Evolutionary conservation across 2,113 vertebrate genomes (phyloP), one percentile per base, ranked within the genome.

Genomic region (Butastur rufipennis): DNA sequence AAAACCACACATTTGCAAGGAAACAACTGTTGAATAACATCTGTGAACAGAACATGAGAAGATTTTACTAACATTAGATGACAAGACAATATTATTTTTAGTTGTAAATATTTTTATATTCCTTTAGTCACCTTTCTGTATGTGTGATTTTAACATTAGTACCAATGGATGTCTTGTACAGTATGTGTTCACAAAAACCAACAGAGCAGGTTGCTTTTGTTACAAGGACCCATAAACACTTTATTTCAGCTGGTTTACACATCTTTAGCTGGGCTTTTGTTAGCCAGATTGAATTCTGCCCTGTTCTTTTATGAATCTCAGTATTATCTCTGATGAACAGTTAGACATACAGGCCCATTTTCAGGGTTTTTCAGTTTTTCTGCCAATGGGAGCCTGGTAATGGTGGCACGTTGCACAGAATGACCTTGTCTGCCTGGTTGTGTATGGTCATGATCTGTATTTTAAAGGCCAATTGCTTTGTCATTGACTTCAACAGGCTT

Each of bases 361-460:
- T 27, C 6, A 32, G 29, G 53, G 32, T 27, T 73, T 43, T 32
- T 34, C 47, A 18, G 12, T 7, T 68, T 56, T 55, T 74, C 34
- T 72, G 34, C 59, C 55, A 40, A 25, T 5, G 17, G 74, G 42
- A 70, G 4, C 32, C 61, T 42, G 40, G 31, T 27, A 9, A 34
- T 11, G 9, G 20, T 31, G 21, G 8, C 20, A 16, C 1, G 10
- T 74, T 53, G 13, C 40, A 38, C 18, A 11, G 14, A 63, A 15
- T 9, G 7, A 55, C 56, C 52, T 66, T 2, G 0, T 31, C 66
- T 4, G 0, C 26, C 65, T 18, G 16, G 13, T 8, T 38, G 26
- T 20, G 26, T 11, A 7, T 26, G 25, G 36, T 23, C 52, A 29
- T 13, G 14, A 7, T 20, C 52, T 68, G 9, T 11, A 26, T 56